phyloP scores from a whole-genome alignment of 1,140 invertebrate genomes.

The Euura saliciscinereae region DNA sequence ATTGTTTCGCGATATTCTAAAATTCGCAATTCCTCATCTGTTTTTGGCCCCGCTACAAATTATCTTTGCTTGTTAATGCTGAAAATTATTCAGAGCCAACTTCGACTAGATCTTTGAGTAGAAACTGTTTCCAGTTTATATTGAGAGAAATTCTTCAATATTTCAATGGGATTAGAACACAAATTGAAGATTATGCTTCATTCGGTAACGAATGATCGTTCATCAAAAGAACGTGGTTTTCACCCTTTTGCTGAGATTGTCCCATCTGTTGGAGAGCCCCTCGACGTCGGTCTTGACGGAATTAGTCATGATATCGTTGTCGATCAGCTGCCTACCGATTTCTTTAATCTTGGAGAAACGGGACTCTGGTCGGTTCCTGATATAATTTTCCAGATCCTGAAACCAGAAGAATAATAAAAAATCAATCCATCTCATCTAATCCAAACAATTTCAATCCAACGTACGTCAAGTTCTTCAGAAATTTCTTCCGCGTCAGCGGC shows the following conservation, averaged over 20 bases:
- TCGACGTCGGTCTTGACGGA: slow-evolving; percentile 75
- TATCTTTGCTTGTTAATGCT: too few species aligned
- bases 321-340: slow-evolving; percentile 74
- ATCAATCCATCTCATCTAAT: slow-evolving; percentile 13
- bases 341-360: slow-evolving; percentile 77
- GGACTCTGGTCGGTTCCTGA: slow-evolving; percentile 77
- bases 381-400: slow-evolving; percentile 85
- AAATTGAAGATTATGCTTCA: too few species aligned
- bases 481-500: slow-evolving; percentile 94
- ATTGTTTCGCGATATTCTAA: too few species aligned
- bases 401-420: slow-evolving; percentile 26
- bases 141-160: too few species aligned
- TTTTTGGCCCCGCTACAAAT: too few species aligned
- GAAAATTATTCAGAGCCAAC: too few species aligned
- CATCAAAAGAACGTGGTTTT: too few species aligned
- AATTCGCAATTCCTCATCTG: too few species aligned
- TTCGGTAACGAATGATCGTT: too few species aligned
- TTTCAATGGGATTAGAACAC: too few species aligned
- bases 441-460: slow-evolving; percentile 34
- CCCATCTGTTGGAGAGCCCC: slow-evolving; percentile 70
- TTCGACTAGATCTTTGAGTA: too few species aligned
- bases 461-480: slow-evolving; percentile 86
- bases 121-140: too few species aligned
- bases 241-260: slow-evolving; percentile 71
- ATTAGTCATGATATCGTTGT: slow-evolving; percentile 77